Evolutionary conservation across 2,797 vertebrate species (phyloP), one percentile per base, ranked within the genome.

Genomic region (Coluber constrictor): DNA sequence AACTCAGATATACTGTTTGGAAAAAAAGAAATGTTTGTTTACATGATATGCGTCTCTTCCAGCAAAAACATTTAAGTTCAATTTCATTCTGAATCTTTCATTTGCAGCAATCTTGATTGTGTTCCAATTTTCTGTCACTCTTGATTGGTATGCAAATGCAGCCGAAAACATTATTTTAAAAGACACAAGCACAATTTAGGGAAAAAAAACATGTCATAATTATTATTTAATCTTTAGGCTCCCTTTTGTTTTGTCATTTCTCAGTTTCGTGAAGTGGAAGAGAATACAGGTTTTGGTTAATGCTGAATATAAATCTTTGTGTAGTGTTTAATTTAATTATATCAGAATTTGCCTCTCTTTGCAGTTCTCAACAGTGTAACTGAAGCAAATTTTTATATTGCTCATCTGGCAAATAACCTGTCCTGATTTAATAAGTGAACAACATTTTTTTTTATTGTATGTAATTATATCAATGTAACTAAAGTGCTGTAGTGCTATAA

Each of bases 141-240:
- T 90, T 61, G 91, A 74, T 94, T 25, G 89, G 47, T 96, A 95
- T 94, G 55, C 94, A 96, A 96, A 96, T 96, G 88, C 86, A 95
- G 86, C 1, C 56, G 93, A 92, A 56, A 79, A 91, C 60, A 47
- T 87, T 47, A 59, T 70, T 90, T 90, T 55, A 56, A 23, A 61
- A 95, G 90, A 94, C 90, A 89, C 29, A 87, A 92, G 37, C 92
- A 25, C 70, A 86, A 92, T 96, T 96, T 96, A 94, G 89, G 93
- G 43, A 18, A 18, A 66, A 66, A 66, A 94, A 96, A 90, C 87
- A 92, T 86, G 70, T 86, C 37, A n/a, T 95, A 90, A 86, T 95
- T 92, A 94, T 96, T 95, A 87, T 94, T 95, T 96, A 92, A 51
- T 95, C 96, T 97, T 96, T 94, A 93, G 70, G 88, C 92, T 95